Evolutionary conservation across 37 sponge, comb jelly and placozoan genomes (phyloP), one percentile per base, ranked within the genome.

Genomic region (Spongia lamella): DNA sequence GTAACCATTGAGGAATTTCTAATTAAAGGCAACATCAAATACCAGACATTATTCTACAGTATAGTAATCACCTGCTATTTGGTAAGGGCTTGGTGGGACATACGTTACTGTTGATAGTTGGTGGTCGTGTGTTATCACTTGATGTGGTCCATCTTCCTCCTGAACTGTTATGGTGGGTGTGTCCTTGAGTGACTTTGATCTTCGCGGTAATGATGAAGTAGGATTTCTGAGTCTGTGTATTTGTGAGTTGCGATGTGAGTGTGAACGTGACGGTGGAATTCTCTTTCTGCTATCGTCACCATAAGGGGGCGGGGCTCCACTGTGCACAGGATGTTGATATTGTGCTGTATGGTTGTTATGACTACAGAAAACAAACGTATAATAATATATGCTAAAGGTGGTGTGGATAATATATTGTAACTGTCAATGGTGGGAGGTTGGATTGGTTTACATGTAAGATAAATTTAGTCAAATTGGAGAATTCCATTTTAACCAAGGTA

Each of bases 1-100:
- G 76, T 57, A 90, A 75, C 91, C 91, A 90, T 11, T 29, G 66
- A 6, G 91, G 91, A 38, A 90, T 90, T 66, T 90, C 91, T 90
- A 33, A 38, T 67, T 1, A 67, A 25, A 22, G 6, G 37, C 27
- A 62, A 33, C 34, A 33, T 29, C 3, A 62, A 2, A 62, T 29
- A 62, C 1, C 21, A 24, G 3, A 24, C 63, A 62, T 30, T 24
- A 29, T 34, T 33, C 63, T 22, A 62, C 30, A 62, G 29, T 26
- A 19, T 1, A 34, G 15, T 13, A 19, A 36, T 11, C 30, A 90
- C 91, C 91, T 79, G 80, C 78, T 21, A 78, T 81, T 57, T 85
- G 86, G 67, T 85, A 85, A 6, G 86, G 91, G 53, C 72, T 84
- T 30, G 91, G 91, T 30, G 91, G 91, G n/a, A 90, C 86, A 43